Base-by-base conservation (phyloP, 2,797 vertebrate genomes). In the Pseudopleuronectes americanus region DNA sequence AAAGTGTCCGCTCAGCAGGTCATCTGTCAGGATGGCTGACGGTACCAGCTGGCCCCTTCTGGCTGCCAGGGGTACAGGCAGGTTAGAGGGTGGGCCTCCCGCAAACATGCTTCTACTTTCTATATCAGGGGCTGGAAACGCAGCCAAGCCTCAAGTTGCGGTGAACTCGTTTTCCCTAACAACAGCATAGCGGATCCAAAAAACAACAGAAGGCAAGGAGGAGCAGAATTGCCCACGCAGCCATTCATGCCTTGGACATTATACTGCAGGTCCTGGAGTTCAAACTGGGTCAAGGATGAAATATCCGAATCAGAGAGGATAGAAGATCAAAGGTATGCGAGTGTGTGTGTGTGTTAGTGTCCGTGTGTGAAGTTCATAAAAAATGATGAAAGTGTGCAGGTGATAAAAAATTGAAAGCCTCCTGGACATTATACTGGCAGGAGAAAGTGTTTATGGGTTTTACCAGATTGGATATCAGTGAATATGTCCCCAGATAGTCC, bases 1-100 rank as follows among this genome's bases (percentile, higher is more conserved):
- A 91, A 94, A 92, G 86, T 81, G 86, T 87, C 87, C 23, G 8
- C 87, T 75, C 91, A 86, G 90, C 91, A 87, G 90, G 90, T 85
- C 85, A 84, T 90, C 87, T 84, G 84, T 91, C 90, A 87, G 77
- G 77, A 78, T 51, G 74, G 84, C 90, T 92, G 92, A 89, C 84
- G 76, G 87, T 64, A 89, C 91, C 93, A 93, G 92, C 91, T 92
- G 93, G 89, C 71, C 69, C 2, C 2, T 83, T 83, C 53, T 66
- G 61, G 75, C 77, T 92, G 90, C 91, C 92, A 92, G 88, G 84
- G 89, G 81, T 80, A 90, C 83, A 73, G 84, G 81, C 86, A 86
- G 89, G 89, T 90, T 89, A 87, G 82, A 90, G 79, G 84, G 74
- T 73, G 85, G 87, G 82, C 87, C 87, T 89, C 86, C 87, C 75